Evolutionary conservation across 2,113 vertebrate genomes (phyloP).

Genomic region (Pteruthius melanotis): DNA sequence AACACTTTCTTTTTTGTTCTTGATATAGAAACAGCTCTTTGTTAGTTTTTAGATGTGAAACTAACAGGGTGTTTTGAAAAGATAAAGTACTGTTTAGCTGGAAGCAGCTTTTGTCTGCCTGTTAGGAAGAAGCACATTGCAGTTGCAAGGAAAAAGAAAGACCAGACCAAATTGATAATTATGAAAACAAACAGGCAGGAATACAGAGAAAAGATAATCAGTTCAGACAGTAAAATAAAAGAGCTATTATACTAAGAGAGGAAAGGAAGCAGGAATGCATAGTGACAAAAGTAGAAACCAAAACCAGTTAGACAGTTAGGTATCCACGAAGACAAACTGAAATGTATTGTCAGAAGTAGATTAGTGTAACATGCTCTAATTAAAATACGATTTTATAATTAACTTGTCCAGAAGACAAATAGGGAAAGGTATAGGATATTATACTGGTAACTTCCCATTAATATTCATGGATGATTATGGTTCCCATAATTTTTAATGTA

Average conservation of each 20-base stretch:
- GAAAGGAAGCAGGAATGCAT: not conserved
- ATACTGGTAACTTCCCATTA: not conserved
- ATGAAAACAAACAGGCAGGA: not conserved
- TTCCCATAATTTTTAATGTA: not conserved
- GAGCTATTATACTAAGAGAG: not conserved
- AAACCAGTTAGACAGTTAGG: not conserved
- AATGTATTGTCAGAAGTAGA: not conserved
- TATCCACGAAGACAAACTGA: not conserved
- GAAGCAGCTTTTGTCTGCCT: not conserved
- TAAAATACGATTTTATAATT: not conserved
- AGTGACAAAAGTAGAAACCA: not conserved
- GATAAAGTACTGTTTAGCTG: not conserved
- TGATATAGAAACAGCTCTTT: not conserved
- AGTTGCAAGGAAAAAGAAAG: not conserved
- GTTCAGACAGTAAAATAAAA: slow-evolving; percentile 33
- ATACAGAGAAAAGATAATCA: slow-evolving; percentile 10
- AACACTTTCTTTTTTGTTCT: not conserved
- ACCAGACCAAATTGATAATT: not conserved
- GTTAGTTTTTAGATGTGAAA: slow-evolving; percentile 6
- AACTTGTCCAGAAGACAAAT: not conserved
- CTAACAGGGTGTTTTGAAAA: not conserved
- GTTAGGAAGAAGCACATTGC: not conserved
- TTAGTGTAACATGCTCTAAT: not conserved
- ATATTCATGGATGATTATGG: not conserved
- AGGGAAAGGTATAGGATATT: not conserved